Conservation (phyloP, 2,888 invertebrate genomes). For the Macrosiphum euphorbiae region DNA sequence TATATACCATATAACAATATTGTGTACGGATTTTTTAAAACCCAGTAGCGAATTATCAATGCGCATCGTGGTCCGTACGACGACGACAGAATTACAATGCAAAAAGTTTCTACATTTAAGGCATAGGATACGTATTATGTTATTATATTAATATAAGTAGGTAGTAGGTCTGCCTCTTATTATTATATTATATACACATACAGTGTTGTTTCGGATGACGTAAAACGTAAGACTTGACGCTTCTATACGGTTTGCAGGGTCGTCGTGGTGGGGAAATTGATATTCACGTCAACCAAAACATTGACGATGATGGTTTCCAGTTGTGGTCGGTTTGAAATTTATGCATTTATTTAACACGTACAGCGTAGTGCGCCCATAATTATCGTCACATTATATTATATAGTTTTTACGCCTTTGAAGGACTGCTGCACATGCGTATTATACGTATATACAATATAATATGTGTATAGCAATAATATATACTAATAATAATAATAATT, state of each 20-base stretch:
- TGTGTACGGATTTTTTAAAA: background rate
- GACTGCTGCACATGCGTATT: background rate
- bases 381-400: background rate
- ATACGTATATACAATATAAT: background rate
- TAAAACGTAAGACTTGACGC: conserved; percentile 33
- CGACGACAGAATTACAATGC: conserved; percentile 50
- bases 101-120: conserved; percentile 48
- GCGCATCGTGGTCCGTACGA: conserved; percentile 9
- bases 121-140: background rate
- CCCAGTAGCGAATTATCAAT: conserved; percentile 48
- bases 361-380: background rate
- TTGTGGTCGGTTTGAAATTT: conserved; percentile 1
- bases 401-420: conserved; percentile 13
- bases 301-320: background rate
- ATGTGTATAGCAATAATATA: background rate
- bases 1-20: background rate
- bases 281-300: conserved; percentile 46
- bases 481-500: conserved; percentile 3
- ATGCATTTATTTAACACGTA: conserved; percentile 29
- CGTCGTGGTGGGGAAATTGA: background rate
- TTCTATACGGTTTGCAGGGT: background rate
- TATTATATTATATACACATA: background rate
- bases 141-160: background rate
- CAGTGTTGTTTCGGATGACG: conserved; percentile 30
- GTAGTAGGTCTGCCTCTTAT: background rate